A percentile compares a stretch with the other conserved stretches of the same genome.
Evolutionary conservation across 1,140 invertebrate genomes (phyloP).

Genomic region (Microplitis mediator): DNA sequence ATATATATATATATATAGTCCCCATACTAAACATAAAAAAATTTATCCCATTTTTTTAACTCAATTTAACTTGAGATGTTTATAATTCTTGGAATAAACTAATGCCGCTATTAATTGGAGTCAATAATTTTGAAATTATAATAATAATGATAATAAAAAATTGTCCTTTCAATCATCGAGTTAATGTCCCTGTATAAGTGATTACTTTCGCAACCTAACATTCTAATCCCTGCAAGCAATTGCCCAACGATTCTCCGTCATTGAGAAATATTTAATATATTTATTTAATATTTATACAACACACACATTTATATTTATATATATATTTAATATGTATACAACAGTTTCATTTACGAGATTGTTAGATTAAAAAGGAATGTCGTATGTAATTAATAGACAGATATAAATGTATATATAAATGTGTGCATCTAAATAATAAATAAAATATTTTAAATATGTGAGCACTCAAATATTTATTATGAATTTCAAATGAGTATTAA

Average conservation of each 20-base stretch:
- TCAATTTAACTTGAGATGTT: no score
- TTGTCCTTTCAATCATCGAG: neutral
- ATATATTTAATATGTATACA: neutral
- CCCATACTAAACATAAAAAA: neutral
- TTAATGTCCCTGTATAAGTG: neutral
- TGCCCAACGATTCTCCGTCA: conserved; percentile 5
- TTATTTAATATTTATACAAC: no score
- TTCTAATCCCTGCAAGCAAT: conserved; percentile 10
- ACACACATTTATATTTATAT: neutral
- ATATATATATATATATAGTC: no score
- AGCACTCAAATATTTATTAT: neutral
- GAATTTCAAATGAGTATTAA: no score
- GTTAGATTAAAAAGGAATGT: neutral
- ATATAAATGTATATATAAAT: no score
- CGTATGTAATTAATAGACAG: no score
- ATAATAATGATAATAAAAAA: neutral
- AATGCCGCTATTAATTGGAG: no score
- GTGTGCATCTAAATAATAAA: neutral
- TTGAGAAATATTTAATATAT: conserved; percentile 2
- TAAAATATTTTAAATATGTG: neutral
- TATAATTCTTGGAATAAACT: no score
- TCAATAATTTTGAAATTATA: no score
- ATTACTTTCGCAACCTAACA: conserved; percentile 15
- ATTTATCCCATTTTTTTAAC: neutral
- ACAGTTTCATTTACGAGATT: conserved; percentile 12